Evolutionary conservation across 2,113 vertebrate species (phyloP).

Genomic region (Chitala chitala): DNA sequence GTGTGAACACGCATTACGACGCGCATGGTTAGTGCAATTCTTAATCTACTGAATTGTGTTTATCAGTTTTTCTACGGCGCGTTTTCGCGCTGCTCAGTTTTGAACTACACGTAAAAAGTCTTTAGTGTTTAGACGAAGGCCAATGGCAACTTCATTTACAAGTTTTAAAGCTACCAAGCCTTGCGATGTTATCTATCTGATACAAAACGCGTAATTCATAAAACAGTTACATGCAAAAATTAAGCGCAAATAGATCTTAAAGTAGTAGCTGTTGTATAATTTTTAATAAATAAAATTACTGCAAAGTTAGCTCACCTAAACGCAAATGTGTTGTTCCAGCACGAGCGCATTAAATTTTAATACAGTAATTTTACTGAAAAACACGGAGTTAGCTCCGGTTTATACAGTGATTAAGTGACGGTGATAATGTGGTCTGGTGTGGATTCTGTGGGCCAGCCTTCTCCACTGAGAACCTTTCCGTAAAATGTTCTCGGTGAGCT

Average conservation of each 20-base stretch:
- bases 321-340: too few relatives aligned
- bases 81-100: neutral
- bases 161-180: neutral
- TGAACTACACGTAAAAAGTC: neutral
- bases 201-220: conserved; percentile 2
- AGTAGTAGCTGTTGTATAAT: too few relatives aligned
- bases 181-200: neutral
- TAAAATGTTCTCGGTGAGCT: too few relatives aligned
- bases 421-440: too few relatives aligned
- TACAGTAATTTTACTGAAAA: too few relatives aligned
- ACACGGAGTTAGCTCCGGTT: too few relatives aligned
- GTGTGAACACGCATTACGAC: conserved; percentile 42
- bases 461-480: too few relatives aligned
- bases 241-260: neutral
- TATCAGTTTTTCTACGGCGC: neutral
- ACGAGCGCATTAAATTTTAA: too few relatives aligned
- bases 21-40: conserved; percentile 58
- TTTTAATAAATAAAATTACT: too few relatives aligned
- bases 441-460: too few relatives aligned
- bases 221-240: neutral
- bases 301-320: too few relatives aligned
- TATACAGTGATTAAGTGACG: too few relatives aligned
- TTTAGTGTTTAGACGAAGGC: neutral
- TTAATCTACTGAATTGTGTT: neutral
- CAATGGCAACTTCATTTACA: neutral